These are phyloP conservation scores for Dynastes maya DNA, from an alignment of 2,888 invertebrate genomes.

Conservation along the genomic window DNA sequence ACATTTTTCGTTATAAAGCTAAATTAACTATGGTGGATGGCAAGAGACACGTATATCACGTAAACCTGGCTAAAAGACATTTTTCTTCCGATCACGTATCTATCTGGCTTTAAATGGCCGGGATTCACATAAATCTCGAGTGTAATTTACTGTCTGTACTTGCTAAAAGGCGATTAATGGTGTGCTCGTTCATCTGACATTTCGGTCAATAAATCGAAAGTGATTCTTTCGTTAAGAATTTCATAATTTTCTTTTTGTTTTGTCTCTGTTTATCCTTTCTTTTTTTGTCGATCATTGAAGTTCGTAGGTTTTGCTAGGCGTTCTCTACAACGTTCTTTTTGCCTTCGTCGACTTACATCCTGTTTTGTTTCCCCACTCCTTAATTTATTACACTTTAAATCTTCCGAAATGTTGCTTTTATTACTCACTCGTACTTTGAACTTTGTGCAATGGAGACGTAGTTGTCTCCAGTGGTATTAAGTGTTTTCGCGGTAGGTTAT, in stretches of 20 bases:
- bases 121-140: conserved; percentile 50
- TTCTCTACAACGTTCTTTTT: conserved; percentile 10
- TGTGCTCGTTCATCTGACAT: conserved; percentile 30
- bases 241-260: conserved; percentile 31
- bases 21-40: conserved; percentile 11
- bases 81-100: conserved; percentile 51
- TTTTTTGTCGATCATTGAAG: not conserved
- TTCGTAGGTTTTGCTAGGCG: not conserved
- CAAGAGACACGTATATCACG: conserved; percentile 42
- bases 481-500: not conserved
- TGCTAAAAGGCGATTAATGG: conserved; percentile 50
- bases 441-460: not conserved
- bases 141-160: conserved; percentile 48
- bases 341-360: conserved; percentile 3
- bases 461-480: conserved; percentile 5
- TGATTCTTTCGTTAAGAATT: conserved; percentile 41
- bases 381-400: conserved; percentile 28
- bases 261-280: no score
- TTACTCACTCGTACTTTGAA: not conserved
- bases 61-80: conserved; percentile 45
- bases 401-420: not conserved
- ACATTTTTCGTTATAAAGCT: conserved; percentile 31
- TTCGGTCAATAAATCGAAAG: conserved; percentile 35
- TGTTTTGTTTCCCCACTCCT: conserved; percentile 3
- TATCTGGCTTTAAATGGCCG: conserved; percentile 50